Evolutionary conservation across 1,140 invertebrate genomes (phyloP), one percentile per base, ranked within the genome.

Genomic region (Eumeta japonica): DNA sequence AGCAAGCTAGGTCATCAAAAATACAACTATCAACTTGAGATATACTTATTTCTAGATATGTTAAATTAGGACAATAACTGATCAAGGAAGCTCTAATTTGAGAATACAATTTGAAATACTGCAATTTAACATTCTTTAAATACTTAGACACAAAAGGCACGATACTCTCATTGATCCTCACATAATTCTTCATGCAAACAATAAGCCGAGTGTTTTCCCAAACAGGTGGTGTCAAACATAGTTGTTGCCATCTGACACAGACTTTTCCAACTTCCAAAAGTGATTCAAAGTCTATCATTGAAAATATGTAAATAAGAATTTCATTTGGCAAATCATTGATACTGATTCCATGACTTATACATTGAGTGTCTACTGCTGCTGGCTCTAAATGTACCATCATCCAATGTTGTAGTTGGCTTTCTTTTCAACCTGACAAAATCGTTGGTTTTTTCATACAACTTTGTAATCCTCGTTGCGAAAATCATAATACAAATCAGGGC

Each of bases 251-350:
- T 48, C 75, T 55, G 40, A 61, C 46, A 48, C 73, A 77, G 7
- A 77, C 75, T 50, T 74, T 68, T 34, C 70, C 68, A 20, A 76
- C 68, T 4, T 65, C 59, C 43, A 75, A 45, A 11, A 76, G 52
- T 35, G 67, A 75, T 52, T 77, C 75, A 50, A 70, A 73, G 52
- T 77, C 73, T 24, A 77, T 63, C 62, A 73, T 68, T 37, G 73
- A 75, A 58, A 77, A 76, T 50, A 77, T 76, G 37, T 75, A 72
- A 37, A 77, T 75, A 43, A 77, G 61, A 52, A 77, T 57, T 52
- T 77, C 75, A 55, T 77, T 77, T 20, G 75, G 75, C 48, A 77
- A 58, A 50, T 75, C 72, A 61, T 76, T 75, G 58, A 77, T 71
- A 35, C 43, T 43, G 11, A 27, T 24, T 4, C 31, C 36, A 13